Evolutionary conservation across 2,113 vertebrate genomes (phyloP).

Genomic region (Pungitius pungitius): DNA sequence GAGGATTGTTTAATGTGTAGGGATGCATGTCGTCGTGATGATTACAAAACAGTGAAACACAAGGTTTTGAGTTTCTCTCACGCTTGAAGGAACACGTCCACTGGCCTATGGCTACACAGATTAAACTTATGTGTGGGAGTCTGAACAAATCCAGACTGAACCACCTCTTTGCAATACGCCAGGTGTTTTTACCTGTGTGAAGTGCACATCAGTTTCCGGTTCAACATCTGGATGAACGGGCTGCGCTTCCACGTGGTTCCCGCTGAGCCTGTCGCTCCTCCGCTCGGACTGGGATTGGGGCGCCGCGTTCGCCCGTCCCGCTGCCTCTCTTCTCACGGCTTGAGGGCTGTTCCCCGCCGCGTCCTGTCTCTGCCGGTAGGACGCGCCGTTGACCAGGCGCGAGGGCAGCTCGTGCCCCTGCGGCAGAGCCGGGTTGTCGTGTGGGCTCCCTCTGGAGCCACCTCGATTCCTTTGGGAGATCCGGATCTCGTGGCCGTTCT

Average conservation of each 20-base stretch:
- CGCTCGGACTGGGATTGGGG: constrained; percentile 27
- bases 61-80: constrained; percentile 18
- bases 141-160: constrained; percentile 21
- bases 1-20: constrained; percentile 37
- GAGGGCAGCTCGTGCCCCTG: constrained; percentile 73
- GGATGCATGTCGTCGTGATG: constrained; percentile 18
- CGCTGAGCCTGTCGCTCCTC: constrained; percentile 50
- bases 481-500: constrained; percentile 80
- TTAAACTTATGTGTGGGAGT: constrained; percentile 41
- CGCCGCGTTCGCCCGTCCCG: constrained; percentile 33
- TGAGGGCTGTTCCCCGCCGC: constrained; percentile 14
- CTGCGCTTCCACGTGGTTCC: constrained; percentile 73
- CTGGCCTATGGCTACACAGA: constrained; percentile 46
- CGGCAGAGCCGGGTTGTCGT: constrained; percentile 38
- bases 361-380: constrained; percentile 69
- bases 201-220: constrained; percentile 40
- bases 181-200: constrained; percentile 66
- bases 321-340: constrained; percentile 42
- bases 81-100: constrained; percentile 28
- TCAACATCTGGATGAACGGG: constrained; percentile 48
- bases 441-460: constrained; percentile 31
- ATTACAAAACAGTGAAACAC: constrained; percentile 52
- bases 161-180: no score
- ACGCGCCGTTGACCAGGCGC: constrained; percentile 58
- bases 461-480: constrained; percentile 67